Conservation (phyloP, 2,113 vertebrate genomes). For the Sceloporus undulatus region DNA sequence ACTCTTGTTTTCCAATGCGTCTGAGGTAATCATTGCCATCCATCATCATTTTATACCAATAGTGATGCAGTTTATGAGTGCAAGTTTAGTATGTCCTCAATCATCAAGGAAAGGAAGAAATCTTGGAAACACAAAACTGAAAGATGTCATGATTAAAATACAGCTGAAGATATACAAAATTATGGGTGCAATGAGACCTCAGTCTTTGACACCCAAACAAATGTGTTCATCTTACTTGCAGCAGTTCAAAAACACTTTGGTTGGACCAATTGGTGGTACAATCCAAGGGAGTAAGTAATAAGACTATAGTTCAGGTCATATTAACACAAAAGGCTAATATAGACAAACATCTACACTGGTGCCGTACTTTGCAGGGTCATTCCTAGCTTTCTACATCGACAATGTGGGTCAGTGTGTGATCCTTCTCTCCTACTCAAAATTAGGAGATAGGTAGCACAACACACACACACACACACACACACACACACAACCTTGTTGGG, state of each 20-base stretch:
- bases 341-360: not conserved
- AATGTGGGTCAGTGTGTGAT: not conserved
- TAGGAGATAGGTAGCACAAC: too few species aligned
- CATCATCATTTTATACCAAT: not conserved
- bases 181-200: rapidly evolving
- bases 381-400: not conserved
- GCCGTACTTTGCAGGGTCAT: not conserved
- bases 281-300: not conserved
- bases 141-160: not conserved
- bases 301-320: not conserved
- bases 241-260: not conserved
- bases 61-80: slow-evolving; percentile 7
- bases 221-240: not conserved
- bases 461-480: too few species aligned
- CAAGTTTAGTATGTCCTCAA: rapidly evolving
- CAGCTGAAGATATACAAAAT: not conserved
- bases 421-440: too few species aligned
- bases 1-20: not conserved
- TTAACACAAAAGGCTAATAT: not conserved
- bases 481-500: too few species aligned
- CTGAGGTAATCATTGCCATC: not conserved
- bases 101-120: not conserved
- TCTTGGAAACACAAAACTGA: slow-evolving; percentile 8
- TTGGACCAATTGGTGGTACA: not conserved
- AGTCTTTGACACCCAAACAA: not conserved